Evolutionary conservation across 2,797 vertebrate species (phyloP), one percentile per base, ranked within the genome.

Genomic region (Enoplosus armatus): DNA sequence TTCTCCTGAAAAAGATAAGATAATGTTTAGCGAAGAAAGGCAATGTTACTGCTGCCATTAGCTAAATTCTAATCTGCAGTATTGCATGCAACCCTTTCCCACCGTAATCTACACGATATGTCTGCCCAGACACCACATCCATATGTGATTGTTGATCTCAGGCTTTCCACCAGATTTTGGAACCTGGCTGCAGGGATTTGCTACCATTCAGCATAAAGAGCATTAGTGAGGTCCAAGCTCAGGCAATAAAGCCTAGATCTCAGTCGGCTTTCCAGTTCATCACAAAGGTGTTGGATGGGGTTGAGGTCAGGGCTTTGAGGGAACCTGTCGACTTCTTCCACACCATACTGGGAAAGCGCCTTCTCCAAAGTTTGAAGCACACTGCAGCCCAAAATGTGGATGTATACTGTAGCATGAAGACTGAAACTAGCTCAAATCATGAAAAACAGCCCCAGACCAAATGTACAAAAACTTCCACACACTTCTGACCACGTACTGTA

Each of bases 181-280:
- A 75, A 45, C 37, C 12, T 10, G 65, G 37, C 67, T 51, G 18
- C 41, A 55, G 59, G 79, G 65, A 75, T 75, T 77, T 72, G 33
- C 56, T 62, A 11, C 45, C n/a, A 18, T 77, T 73, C 27, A 54
- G 31, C 43, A 53, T 26, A 37, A 60, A 51, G 24, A 48, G 35
- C 51, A 20, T 53, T 7, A n/a, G 33, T 22, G 11, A 70, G 37
- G 73, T 45, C 1, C 35, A 10, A 24, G n/a, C n/a, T n/a, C 22
- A 20, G 37, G 20, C 10, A 26, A 54, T 60, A 55, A 41, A 50
- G 20, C 20, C 67, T 26, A 65, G 53, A 48, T 82, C 59, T 29
- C 14, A 35, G 26, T 22, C 1, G 10, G 37, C 24, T 35, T 43
- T 75, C 37, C 16, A 41, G 20, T 39, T 79, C 68, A 65, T 41